Evolutionary conservation across 2,888 invertebrate species (phyloP), one percentile per base, ranked within the genome.

Genomic region (Trissonchulus sp.): DNA sequence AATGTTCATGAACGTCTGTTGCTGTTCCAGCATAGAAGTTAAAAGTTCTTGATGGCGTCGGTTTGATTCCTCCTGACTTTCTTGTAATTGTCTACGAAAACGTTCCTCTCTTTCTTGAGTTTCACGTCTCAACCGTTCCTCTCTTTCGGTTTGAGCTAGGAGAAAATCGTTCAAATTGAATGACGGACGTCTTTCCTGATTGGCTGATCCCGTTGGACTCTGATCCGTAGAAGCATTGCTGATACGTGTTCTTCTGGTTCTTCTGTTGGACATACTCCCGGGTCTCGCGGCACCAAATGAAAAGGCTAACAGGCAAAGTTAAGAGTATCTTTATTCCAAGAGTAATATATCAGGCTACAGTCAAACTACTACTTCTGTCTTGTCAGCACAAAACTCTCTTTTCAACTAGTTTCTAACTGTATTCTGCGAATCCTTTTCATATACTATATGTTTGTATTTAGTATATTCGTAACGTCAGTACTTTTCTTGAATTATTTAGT

Each of bases 21-120:
- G 48, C 23, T 48, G 48, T 48, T 48, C 48, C 48, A 48, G 48
- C 48, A 48, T 48, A 15, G 48, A 48, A 23, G 48, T 48, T 48
- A 48, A 48, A 48, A 48, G 48, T 48, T 48, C 48, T 48, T 48
- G 48, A 48, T 48, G 48, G 8, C 48, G 48, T 23, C 48, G 48
- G 23, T 48, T 48, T 15, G 48, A 48, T 48, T 48, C 48, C 48
- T 48, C 48, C 23, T 48, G 48, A 48, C 48, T 48, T 48, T 48
- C 48, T 48, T 48, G 48, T 48, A 48, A 48, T 23, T 23, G 48
- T 23, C 48, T 8, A 48, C 23, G 48, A 48, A 48, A 48, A 48
- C 48, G 48, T 48, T 48, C 48, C 48, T 48, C 48, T 48, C 48
- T 48, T 48, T 48, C 48, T 48, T 48, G 48, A 48, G 48, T 48